Conservation (phyloP, 2,113 vertebrate genomes). For the human (Homo sapiens) region GRCh38 chr7:126610501-126611000, state of each 20-base stretch:
- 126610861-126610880: neutral
- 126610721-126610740: neutral
- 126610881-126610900: neutral
- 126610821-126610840: neutral
- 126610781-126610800: neutral
- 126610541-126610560: neutral
- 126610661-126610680: neutral
- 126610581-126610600: neutral
- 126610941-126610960: rapidly evolving
- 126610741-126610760: neutral
- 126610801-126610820: neutral
- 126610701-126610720: neutral
- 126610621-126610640: neutral
- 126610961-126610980: neutral
- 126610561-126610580: neutral
- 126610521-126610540: neutral
- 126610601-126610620: neutral
- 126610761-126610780: neutral
- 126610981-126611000: neutral
- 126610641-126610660: neutral
- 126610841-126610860: neutral
- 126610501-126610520: neutral
- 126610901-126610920: neutral
- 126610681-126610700: neutral
- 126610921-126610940: neutral